A percentile compares a stretch with the other conserved stretches of the same genome.
phyloP scores from a whole-genome alignment of 1,140 invertebrate species.

The Brachionus angularis region DNA sequence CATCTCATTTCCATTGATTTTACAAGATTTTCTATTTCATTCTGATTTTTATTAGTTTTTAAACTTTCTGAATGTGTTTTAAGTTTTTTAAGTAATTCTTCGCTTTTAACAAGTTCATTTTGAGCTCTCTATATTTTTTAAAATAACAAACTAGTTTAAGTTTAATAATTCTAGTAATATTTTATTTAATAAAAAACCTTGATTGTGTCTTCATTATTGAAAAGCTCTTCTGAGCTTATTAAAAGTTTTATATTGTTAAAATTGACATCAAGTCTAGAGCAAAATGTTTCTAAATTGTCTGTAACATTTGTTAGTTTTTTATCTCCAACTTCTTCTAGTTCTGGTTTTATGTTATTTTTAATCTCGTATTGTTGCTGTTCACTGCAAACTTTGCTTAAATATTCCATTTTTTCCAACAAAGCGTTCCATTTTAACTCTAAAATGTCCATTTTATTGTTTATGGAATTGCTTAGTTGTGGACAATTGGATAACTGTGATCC shows the following conservation, averaged over 20 bases:
- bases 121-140: too few relatives aligned
- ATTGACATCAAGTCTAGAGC: too few relatives aligned
- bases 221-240: too few relatives aligned
- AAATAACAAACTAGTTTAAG: too few relatives aligned
- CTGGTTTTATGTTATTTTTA: neutral
- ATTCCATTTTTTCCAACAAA: slow-evolving; percentile 35
- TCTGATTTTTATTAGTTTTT: neutral
- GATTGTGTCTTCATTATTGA: too few relatives aligned
- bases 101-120: too few relatives aligned
- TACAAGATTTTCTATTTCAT: neutral
- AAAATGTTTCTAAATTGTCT: too few relatives aligned
- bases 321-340: neutral
- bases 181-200: too few relatives aligned
- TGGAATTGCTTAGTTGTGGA: slow-evolving; percentile 16
- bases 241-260: too few relatives aligned
- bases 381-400: slow-evolving; percentile 30
- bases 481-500: slow-evolving; percentile 18
- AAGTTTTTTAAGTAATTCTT: too few relatives aligned
- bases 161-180: too few relatives aligned
- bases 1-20: neutral
- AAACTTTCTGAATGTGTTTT: neutral
- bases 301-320: too few relatives aligned
- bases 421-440: slow-evolving; percentile 36
- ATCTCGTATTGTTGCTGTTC: slow-evolving; percentile 32
- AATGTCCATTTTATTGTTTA: slow-evolving; percentile 39